Evolutionary conservation across 2,797 vertebrate genomes (phyloP), one percentile per base, ranked within the genome.

Genomic region (Notolepis coatsorum): DNA sequence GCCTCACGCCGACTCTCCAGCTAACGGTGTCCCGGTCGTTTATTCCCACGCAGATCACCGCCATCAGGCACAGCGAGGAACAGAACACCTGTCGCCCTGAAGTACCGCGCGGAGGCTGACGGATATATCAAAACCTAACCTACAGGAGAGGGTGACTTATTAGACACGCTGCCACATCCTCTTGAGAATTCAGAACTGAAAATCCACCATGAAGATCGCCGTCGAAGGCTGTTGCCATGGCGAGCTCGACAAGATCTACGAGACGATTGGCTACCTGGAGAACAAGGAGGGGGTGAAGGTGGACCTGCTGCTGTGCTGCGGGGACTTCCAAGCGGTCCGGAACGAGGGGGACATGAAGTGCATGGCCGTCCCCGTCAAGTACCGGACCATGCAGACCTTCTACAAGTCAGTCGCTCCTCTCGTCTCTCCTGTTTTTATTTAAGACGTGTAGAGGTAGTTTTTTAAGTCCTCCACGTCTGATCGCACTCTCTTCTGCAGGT

Each of bases 181-280:
- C 27, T 48, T 24, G 31, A 30, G 43, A 0, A 23, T 38, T 27
- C 20, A 39, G 20, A 62, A 61, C 31, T 35, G 7, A 41, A 35
- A 7, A 27, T 17, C 12, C 72, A 89, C 43, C 37, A 99, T 99
- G 97, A 96, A 96, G 91, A 95, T 98, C 72, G 97, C 96, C 2
- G 95, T 99, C 18, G 95, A 97, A 6, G 97, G 97, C 4, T 99
- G 97, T 77, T 99, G 97, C 85, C 97, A 99, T 58, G 97, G 97
- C 1, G 97, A 97, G 62, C 92, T 99, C 78, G 97, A 99, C 80
- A 97, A 97, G 84, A 95, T 99, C 80, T 99, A 98, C 5, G 97
- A 97, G 89, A 99, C 96, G 0, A 93, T 99, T 58, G 85, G 84
- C 60, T 92, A 94, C 59, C 82, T 97, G 75, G 94, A 97, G 86